Evolutionary conservation across 2,113 vertebrate genomes (phyloP).

Genomic region (Rhea americana): DNA sequence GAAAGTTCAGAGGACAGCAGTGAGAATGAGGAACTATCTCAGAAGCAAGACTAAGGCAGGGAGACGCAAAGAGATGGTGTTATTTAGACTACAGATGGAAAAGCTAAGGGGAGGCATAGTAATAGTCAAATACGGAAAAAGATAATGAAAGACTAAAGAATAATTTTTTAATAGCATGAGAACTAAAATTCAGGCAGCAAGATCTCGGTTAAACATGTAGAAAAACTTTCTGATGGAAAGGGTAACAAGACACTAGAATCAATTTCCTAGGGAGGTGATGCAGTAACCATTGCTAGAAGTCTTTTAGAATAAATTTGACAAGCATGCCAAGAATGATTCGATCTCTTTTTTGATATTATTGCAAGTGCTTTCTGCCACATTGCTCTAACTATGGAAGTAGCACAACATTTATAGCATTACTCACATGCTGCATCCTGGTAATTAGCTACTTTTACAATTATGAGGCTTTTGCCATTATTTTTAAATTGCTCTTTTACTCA

Average conservation of each 20-base stretch:
- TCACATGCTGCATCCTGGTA: neutral
- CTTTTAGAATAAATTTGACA: neutral
- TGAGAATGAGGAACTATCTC: neutral
- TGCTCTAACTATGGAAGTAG: neutral
- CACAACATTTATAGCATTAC: neutral
- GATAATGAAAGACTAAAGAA: neutral
- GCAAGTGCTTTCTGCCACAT: neutral
- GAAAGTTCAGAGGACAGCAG: neutral
- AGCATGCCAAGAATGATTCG: neutral
- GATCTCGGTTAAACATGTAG: neutral
- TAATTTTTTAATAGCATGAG: neutral
- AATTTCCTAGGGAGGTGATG: neutral
- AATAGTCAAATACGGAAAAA: neutral
- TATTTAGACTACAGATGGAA: neutral
- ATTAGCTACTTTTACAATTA: neutral
- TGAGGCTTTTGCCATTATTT: neutral
- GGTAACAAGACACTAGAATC: neutral
- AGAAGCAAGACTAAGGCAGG: neutral
- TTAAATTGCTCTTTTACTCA: neutral
- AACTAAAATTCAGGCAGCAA: neutral
- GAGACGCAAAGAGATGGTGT: neutral
- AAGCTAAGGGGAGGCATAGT: neutral
- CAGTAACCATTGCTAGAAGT: neutral
- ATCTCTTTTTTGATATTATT: neutral
- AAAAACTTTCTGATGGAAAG: neutral